A percentile compares a stretch with the other conserved stretches of the same genome.
Conservation (phyloP, 2,113 vertebrate species). For the Hydrolagus affinis region DNA sequence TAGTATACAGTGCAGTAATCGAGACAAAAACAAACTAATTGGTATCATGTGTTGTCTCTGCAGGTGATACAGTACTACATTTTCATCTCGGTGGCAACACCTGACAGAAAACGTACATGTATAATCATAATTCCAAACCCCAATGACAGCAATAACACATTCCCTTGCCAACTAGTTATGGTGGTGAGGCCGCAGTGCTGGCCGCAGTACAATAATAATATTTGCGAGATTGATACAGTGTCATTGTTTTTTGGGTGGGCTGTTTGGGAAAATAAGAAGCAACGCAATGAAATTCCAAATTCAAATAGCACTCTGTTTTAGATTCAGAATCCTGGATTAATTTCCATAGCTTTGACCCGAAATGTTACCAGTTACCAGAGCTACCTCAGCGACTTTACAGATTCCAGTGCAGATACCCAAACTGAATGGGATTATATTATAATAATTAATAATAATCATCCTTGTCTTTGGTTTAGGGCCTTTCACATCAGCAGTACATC, state of each 20-base stretch:
- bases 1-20: not conserved
- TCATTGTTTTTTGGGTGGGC: not conserved
- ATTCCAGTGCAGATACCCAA: not conserved
- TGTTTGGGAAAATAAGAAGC: not conserved
- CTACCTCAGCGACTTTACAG: not conserved
- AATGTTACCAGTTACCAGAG: not conserved
- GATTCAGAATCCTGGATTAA: not conserved
- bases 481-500: too few relatives aligned
- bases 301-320: not conserved
- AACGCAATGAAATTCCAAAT: not conserved
- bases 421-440: not conserved
- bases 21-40: not conserved
- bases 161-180: not conserved
- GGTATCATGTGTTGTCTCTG: not conserved
- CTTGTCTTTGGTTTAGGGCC: too few relatives aligned
- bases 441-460: too few relatives aligned
- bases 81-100: not conserved
- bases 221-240: not conserved
- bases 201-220: not conserved
- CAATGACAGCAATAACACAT: not conserved
- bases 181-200: not conserved
- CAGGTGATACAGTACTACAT: not conserved
- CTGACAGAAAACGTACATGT: not conserved
- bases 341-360: too few relatives aligned
- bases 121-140: not conserved